A percentile compares a stretch with the other conserved stretches of the same genome.
These are phyloP conservation scores for Gari tellinella DNA, from an alignment of 2,888 invertebrate species.

Conservation along the genomic window DNA sequence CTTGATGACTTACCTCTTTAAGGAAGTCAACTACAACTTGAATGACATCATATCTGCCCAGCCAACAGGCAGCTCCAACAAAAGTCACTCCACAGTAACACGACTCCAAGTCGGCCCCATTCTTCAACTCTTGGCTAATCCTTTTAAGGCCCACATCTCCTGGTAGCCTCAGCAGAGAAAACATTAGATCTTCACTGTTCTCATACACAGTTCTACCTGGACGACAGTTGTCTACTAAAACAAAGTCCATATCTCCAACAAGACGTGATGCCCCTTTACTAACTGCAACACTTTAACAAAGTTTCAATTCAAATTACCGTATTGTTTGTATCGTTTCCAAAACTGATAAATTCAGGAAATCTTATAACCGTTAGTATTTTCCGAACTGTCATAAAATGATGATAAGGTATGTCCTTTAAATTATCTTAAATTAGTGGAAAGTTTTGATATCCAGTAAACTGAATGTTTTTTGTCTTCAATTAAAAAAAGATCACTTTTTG, in stretches of 20 bases:
- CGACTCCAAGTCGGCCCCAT: slow-evolving; percentile 54
- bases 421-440: too few species aligned
- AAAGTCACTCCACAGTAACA: slow-evolving; percentile 62
- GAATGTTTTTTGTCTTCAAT: too few species aligned
- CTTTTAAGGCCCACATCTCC: slow-evolving; percentile 34
- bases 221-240: slow-evolving; percentile 21
- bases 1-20: slow-evolving; percentile 37
- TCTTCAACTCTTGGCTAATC: slow-evolving; percentile 46
- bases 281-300: too few species aligned
- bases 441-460: too few species aligned
- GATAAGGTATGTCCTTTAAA: too few species aligned
- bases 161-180: slow-evolving; percentile 47
- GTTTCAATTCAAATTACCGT: too few species aligned
- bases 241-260: slow-evolving; percentile 35
- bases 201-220: slow-evolving; percentile 34
- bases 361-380: too few species aligned
- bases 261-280: not conserved
- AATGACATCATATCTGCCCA: slow-evolving; percentile 62
- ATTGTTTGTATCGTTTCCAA: too few species aligned
- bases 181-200: slow-evolving; percentile 47
- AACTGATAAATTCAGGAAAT: too few species aligned
- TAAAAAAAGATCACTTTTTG: too few species aligned
- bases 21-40: slow-evolving; percentile 27
- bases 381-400: too few species aligned
- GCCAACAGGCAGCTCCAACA: slow-evolving; percentile 63